Evolutionary conservation across 2,888 invertebrate species (phyloP).

Genomic region (Zhuqinia jingwanae): DNA sequence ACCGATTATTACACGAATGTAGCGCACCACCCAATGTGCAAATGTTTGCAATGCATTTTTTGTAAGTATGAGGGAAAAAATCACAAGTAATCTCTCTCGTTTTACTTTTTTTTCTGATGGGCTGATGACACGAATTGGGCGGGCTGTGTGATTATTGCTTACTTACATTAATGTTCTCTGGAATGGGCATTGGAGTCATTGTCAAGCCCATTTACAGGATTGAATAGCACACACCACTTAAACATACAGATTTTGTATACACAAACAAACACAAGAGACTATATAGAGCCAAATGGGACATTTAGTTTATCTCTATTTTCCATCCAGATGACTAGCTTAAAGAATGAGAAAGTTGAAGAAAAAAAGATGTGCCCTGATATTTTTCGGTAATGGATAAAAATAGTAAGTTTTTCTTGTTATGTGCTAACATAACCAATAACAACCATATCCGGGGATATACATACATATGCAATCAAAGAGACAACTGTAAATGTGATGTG

Average conservation of each 20-base stretch:
- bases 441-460: not conserved
- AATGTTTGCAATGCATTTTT: not conserved
- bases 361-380: not conserved
- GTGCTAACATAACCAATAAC: no score
- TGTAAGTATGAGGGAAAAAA: slow-evolving; percentile 5
- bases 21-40: no score
- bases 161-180: slow-evolving; percentile 53
- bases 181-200: slow-evolving; percentile 51
- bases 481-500: slow-evolving; percentile 45
- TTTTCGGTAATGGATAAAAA: not conserved
- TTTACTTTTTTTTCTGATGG: slow-evolving; percentile 48
- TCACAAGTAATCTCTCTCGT: slow-evolving; percentile 15
- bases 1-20: no score
- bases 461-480: not conserved
- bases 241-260: not conserved
- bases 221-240: slow-evolving; percentile 8
- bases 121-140: slow-evolving; percentile 62
- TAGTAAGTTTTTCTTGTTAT: no score
- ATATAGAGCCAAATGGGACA: not conserved
- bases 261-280: not conserved
- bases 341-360: not conserved
- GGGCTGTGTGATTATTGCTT: slow-evolving; percentile 48
- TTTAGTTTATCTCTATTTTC: not conserved
- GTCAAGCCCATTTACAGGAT: slow-evolving; percentile 42
- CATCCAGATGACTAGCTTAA: not conserved